phyloP scores from a whole-genome alignment of 2,888 invertebrate species.

The Dexiosoma caninum region DNA sequence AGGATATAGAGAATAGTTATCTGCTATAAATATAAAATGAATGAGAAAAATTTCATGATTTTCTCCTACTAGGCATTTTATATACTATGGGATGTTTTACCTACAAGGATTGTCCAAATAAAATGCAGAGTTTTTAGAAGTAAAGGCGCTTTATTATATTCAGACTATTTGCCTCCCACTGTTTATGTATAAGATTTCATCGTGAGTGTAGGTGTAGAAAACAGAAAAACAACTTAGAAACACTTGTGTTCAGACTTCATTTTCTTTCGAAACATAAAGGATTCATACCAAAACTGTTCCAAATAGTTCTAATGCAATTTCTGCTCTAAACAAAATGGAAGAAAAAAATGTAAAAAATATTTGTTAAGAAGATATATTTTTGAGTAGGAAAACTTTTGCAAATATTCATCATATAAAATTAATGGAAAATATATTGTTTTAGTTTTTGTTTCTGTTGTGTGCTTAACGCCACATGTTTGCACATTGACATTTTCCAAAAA shows the following conservation, averaged over 20 bases:
- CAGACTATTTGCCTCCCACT: background rate
- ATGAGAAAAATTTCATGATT: no score
- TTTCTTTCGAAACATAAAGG: slow-evolving; percentile 36
- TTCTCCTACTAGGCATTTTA: no score
- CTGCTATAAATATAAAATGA: no score
- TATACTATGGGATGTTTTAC: no score
- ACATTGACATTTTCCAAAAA: slow-evolving; percentile 48
- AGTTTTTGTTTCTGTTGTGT: slow-evolving; percentile 16
- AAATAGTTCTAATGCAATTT: slow-evolving; percentile 60
- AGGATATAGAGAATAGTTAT: no score
- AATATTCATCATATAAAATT: slow-evolving; percentile 46
- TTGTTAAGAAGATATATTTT: slow-evolving; percentile 26
- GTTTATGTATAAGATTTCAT: slow-evolving; percentile 16
- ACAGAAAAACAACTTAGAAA: slow-evolving; percentile 33
- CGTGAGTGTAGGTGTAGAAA: slow-evolving; percentile 18
- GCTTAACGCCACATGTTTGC: slow-evolving; percentile 45
- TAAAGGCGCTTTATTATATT: background rate
- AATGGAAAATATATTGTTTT: slow-evolving; percentile 58
- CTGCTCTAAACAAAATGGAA: background rate
- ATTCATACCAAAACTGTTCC: slow-evolving; percentile 60
- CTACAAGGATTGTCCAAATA: no score
- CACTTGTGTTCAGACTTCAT: slow-evolving; percentile 50
- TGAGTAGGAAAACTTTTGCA: slow-evolving; percentile 36
- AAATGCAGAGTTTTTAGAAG: no score
- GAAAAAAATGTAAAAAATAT: slow-evolving; percentile 1